phyloP scores from a whole-genome alignment of 2,888 invertebrate genomes.

The Acanthosepion esculentum region DNA sequence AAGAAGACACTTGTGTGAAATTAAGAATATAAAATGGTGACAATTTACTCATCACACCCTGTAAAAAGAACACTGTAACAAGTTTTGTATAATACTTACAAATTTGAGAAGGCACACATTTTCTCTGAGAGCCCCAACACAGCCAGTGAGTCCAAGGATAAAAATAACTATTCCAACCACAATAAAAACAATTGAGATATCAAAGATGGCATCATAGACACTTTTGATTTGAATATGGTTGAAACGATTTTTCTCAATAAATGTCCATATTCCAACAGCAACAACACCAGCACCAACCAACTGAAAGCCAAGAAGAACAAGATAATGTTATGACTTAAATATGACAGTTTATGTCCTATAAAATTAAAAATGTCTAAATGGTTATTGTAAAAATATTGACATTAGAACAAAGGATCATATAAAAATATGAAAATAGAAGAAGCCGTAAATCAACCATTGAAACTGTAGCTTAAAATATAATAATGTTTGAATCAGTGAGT shows the following conservation, averaged over 20 bases:
- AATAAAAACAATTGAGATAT: slow-evolving; percentile 92
- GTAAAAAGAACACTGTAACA: too few species aligned
- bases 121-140: slow-evolving; percentile 91
- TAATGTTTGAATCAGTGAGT: too few species aligned
- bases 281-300: slow-evolving; percentile 89
- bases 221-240: slow-evolving; percentile 78
- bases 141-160: slow-evolving; percentile 93
- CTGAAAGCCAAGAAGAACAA: slow-evolving; percentile 77
- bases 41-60: too few species aligned
- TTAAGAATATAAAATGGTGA: too few species aligned
- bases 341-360: background rate
- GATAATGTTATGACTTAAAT: background rate
- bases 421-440: background rate
- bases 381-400: too few species aligned
- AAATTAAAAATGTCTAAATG: background rate
- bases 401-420: background rate
- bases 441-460: background rate
- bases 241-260: slow-evolving; percentile 91
- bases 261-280: slow-evolving; percentile 91
- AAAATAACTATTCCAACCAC: slow-evolving; percentile 92
- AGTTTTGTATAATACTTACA: slow-evolving; percentile 77
- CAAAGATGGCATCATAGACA: slow-evolving; percentile 86
- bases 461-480: too few species aligned
- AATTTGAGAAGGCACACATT: slow-evolving; percentile 93
- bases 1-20: too few species aligned